Percentiles rank a stretch among this genome's conserved stretches.
phyloP scores from a whole-genome alignment of 2,113 vertebrate species.

The Hydropotes inermis region DNA sequence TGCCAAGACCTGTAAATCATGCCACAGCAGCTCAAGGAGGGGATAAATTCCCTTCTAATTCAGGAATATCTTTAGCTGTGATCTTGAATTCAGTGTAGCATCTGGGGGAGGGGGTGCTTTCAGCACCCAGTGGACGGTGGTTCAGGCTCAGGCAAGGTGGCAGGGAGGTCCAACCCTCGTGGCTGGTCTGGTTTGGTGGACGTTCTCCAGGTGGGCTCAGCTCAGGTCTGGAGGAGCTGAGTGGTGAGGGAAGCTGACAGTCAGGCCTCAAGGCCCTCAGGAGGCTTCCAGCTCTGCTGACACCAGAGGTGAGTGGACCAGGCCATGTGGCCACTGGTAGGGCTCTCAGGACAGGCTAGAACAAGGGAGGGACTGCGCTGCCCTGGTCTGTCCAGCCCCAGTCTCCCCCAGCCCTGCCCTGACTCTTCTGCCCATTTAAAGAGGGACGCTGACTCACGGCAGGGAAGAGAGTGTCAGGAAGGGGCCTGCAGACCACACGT shows the following conservation, averaged over 20 bases:
- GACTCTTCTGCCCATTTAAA: neutral
- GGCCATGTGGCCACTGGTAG: neutral
- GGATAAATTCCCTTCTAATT: slow-evolving; percentile 33
- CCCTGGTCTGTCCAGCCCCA: neutral
- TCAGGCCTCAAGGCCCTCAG: neutral
- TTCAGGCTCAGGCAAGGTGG: neutral
- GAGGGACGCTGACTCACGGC: neutral
- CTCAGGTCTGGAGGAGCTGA: neutral
- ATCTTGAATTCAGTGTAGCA: slow-evolving; percentile 9
- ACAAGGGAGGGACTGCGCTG: neutral
- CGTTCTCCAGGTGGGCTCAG: neutral
- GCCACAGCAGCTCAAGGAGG: neutral
- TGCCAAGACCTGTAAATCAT: slow-evolving; percentile 39
- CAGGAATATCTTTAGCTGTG: slow-evolving; percentile 44
- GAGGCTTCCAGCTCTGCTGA: neutral
- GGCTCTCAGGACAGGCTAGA: neutral
- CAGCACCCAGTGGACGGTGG: neutral
- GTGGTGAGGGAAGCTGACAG: neutral
- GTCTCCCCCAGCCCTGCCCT: neutral
- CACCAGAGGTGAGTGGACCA: neutral
- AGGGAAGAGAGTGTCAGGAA: neutral
- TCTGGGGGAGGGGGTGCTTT: neutral
- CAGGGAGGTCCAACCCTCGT: neutral
- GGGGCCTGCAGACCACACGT: rapidly evolving
- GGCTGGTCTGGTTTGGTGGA: neutral